These are phyloP conservation scores for Malthinus flaveolus DNA, from an alignment of 2,888 invertebrate species.

Conservation along the genomic window DNA sequence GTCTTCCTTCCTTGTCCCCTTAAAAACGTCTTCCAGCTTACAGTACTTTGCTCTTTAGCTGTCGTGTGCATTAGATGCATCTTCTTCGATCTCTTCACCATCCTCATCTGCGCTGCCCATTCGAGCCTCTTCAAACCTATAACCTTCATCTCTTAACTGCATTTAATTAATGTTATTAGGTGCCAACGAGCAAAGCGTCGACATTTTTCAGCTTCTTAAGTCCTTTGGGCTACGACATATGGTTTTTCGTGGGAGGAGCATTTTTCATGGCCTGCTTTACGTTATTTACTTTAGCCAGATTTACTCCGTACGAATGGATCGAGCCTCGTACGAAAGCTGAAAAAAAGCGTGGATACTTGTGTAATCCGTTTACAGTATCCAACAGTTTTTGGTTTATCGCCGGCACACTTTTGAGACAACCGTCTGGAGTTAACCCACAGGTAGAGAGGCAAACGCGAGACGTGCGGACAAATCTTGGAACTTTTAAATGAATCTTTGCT, in stretches of 20 bases:
- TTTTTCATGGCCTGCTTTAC: constrained; percentile 63
- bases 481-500: constrained; percentile 8
- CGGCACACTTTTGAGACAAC: constrained; percentile 68
- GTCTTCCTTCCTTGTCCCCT: too few relatives aligned
- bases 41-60: too few relatives aligned
- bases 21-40: too few relatives aligned
- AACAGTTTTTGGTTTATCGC: constrained; percentile 71
- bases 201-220: constrained; percentile 68
- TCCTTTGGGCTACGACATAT: constrained; percentile 67
- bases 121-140: too few relatives aligned
- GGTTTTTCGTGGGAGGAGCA: constrained; percentile 65
- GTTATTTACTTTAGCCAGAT: constrained; percentile 63
- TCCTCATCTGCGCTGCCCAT: too few relatives aligned
- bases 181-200: constrained; percentile 62
- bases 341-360: constrained; percentile 45
- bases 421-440: constrained; percentile 64
- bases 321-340: constrained; percentile 52
- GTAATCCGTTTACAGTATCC: constrained; percentile 66
- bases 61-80: too few relatives aligned
- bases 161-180: constrained; percentile 42
- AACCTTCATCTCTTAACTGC: too few relatives aligned
- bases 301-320: constrained; percentile 66
- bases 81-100: too few relatives aligned
- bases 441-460: constrained; percentile 42
- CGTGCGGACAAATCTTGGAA: constrained; percentile 9